phyloP scores from a whole-genome alignment of 2,888 invertebrate genomes.

The Apotomis capreana region DNA sequence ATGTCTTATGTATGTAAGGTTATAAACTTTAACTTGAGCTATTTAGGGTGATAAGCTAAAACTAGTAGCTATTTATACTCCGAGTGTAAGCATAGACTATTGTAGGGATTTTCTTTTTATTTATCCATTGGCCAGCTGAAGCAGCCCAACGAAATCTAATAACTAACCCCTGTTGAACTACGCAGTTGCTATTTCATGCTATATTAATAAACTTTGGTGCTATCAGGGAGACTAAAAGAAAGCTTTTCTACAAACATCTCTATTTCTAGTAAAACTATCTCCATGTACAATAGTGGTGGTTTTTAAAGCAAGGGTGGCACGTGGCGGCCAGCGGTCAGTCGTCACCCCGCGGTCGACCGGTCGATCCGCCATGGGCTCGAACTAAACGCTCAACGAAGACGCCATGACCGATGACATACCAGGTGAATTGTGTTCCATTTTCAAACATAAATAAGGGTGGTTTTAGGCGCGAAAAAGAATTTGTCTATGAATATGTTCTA shows the following conservation, averaged over 20 bases:
- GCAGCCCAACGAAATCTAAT: no score
- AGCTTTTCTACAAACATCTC: not conserved
- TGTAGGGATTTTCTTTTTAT: no score
- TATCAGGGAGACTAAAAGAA: not conserved
- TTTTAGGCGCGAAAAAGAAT: conserved; percentile 9
- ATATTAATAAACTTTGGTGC: not conserved
- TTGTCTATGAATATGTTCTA: not conserved
- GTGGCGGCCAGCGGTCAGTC: conserved; percentile 73
- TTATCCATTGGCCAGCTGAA: no score
- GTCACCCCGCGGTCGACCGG: conserved; percentile 67
- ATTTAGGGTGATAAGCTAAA: no score
- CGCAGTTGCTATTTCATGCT: not conserved
- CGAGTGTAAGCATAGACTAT: no score
- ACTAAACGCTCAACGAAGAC: conserved; percentile 45
- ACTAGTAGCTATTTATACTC: no score
- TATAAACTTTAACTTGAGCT: no score
- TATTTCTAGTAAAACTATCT: conserved; percentile 52
- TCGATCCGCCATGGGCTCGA: conserved; percentile 60
- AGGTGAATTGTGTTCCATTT: conserved; percentile 61
- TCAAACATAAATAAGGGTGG: conserved; percentile 4
- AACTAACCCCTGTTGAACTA: no score
- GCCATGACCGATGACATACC: conserved; percentile 77
- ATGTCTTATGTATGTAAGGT: no score
- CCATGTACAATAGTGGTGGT: conserved; percentile 54
- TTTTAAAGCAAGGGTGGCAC: conserved; percentile 59